Evolutionary conservation across 2,797 vertebrate genomes (phyloP).

Genomic region (Sparus aurata): DNA sequence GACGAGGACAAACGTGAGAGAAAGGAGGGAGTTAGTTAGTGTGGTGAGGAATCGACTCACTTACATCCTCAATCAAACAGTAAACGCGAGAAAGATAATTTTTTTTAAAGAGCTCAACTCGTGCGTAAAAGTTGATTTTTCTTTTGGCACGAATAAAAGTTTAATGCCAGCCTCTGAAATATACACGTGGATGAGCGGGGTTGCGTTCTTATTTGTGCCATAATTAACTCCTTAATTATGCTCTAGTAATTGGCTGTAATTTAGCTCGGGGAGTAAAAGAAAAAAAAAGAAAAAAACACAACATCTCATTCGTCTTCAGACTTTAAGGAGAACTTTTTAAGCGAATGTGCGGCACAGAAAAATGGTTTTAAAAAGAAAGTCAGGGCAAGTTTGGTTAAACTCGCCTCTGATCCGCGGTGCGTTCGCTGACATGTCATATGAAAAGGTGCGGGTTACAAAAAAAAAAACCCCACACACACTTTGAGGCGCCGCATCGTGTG

Average conservation of each 20-base stretch:
- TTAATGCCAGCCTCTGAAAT: slow-evolving; percentile 29
- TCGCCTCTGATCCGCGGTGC: not conserved
- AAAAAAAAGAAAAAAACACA: too few species aligned
- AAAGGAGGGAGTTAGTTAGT: slow-evolving; percentile 34
- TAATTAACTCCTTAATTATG: slow-evolving; percentile 31
- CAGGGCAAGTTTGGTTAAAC: not conserved
- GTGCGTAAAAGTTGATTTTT: slow-evolving; percentile 7
- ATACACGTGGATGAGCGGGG: not conserved
- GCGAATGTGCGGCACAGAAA: not conserved
- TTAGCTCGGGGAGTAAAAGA: not conserved
- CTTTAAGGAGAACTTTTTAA: not conserved
- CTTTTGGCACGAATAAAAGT: slow-evolving; percentile 36
- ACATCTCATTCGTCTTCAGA: not conserved
- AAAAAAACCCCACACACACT: slow-evolving; percentile 4
- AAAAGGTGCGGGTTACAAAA: slow-evolving; percentile 1
- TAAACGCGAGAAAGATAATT: slow-evolving; percentile 4
- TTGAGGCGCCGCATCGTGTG: slow-evolving; percentile 18
- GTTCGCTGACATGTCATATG: not conserved
- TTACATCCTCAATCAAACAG: slow-evolving; percentile 7
- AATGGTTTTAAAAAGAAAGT: too few species aligned
- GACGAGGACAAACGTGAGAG: slow-evolving; percentile 33
- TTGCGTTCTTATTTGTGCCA: slow-evolving; percentile 8
- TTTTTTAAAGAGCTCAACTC: not conserved
- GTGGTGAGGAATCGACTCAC: not conserved
- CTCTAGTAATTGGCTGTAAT: slow-evolving; percentile 5